A percentile compares a stretch with the other conserved stretches of the same genome.
Conservation (phyloP, 2,888 invertebrate genomes). For the Harpalus rufipes region DNA sequence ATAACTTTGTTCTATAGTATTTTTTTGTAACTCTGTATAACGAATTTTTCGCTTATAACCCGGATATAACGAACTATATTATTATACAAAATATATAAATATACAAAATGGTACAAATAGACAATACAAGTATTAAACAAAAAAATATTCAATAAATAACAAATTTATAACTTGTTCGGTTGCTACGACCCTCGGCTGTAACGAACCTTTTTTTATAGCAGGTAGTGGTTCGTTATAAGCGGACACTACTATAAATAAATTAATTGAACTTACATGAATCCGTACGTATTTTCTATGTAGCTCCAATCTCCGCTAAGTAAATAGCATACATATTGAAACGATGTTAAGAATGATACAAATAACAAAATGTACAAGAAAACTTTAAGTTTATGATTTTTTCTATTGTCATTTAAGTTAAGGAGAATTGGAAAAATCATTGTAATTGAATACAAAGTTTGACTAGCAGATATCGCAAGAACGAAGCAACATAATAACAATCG, state of each 20-base stretch:
- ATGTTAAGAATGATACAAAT: constrained; percentile 71
- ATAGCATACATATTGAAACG: constrained; percentile 81
- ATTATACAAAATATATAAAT: too few relatives aligned
- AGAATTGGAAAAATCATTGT: constrained; percentile 90
- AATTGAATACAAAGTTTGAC: constrained; percentile 91
- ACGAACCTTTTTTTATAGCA: too few relatives aligned
- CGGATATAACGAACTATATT: too few relatives aligned
- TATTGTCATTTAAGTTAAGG: constrained; percentile 83
- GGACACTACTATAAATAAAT: background rate
- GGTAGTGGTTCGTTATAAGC: too few relatives aligned
- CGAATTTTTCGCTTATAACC: too few relatives aligned
- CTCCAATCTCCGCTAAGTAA: constrained; percentile 83
- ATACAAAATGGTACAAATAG: too few relatives aligned
- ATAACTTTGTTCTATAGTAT: too few relatives aligned
- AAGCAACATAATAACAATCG: constrained; percentile 82
- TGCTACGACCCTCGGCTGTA: too few relatives aligned
- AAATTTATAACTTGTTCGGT: too few relatives aligned
- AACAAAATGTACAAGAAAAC: constrained; percentile 70
- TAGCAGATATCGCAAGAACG: constrained; percentile 87
- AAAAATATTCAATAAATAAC: too few relatives aligned
- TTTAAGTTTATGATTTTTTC: constrained; percentile 73
- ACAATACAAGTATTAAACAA: too few relatives aligned
- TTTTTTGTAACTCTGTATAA: too few relatives aligned
- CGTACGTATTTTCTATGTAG: constrained; percentile 81
- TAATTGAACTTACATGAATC: constrained; percentile 85